A percentile compares a stretch with the other conserved stretches of the same genome.
Evolutionary conservation across 2,888 invertebrate species (phyloP).

Genomic region (Epirrhoe alternata): DNA sequence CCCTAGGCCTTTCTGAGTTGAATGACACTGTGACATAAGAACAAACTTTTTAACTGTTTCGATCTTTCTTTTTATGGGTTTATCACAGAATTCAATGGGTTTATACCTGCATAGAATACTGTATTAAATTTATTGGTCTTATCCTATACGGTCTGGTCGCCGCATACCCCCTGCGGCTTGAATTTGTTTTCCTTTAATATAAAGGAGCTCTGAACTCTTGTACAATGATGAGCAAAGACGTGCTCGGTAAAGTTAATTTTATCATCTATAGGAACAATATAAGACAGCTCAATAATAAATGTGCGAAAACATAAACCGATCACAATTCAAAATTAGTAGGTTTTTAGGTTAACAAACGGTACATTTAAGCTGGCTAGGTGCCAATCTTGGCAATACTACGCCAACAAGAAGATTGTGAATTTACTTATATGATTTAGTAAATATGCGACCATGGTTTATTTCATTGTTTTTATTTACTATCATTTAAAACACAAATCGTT

Average conservation of each 20-base stretch:
- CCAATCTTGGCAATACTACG: conserved; percentile 7
- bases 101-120: background rate
- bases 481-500: too few relatives aligned
- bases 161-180: too few relatives aligned
- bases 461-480: too few relatives aligned
- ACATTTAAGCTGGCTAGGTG: conserved; percentile 38
- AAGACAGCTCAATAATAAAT: background rate
- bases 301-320: background rate
- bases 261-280: background rate
- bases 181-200: too few relatives aligned
- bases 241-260: too few relatives aligned
- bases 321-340: conserved; percentile 36
- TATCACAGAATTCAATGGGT: background rate
- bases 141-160: too few relatives aligned
- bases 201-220: too few relatives aligned
- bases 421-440: background rate
- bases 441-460: too few relatives aligned
- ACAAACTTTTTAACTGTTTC: background rate
- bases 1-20: conserved; percentile 20
- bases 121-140: too few relatives aligned
- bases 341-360: conserved; percentile 52
- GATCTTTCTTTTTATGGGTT: background rate
- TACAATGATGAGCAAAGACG: too few relatives aligned
- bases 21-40: conserved; percentile 18
- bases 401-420: background rate